A percentile compares a stretch with the other conserved stretches of the same genome.
phyloP scores from a whole-genome alignment of 1,140 invertebrate species.

The Latrodectus geometricus region DNA sequence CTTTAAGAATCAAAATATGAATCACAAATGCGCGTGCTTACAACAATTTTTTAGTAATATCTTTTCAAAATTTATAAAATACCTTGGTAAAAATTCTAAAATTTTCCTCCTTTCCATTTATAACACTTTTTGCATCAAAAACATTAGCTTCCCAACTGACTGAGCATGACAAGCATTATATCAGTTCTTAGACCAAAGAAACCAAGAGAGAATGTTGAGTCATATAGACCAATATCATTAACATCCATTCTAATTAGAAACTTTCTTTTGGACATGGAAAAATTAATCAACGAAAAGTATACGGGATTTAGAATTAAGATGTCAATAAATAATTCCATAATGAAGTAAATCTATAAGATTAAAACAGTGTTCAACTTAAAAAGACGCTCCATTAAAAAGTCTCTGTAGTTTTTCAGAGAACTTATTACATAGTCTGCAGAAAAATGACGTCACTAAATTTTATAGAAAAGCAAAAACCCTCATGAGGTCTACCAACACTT shows the following conservation, averaged over 20 bases:
- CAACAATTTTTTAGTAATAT: background rate
- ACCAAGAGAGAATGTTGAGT: background rate
- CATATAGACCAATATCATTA: conserved; percentile 15
- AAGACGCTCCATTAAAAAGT: too few species aligned
- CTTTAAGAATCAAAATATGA: background rate
- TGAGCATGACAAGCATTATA: background rate
- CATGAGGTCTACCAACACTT: too few species aligned
- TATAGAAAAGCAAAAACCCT: too few species aligned
- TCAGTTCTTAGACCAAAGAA: conserved; percentile 8
- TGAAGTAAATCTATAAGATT: background rate
- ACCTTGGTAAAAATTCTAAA: background rate
- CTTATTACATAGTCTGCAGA: too few species aligned
- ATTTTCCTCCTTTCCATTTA: background rate
- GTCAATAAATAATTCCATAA: background rate
- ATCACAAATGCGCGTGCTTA: too few species aligned
- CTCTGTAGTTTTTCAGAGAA: too few species aligned
- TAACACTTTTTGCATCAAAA: conserved; percentile 3
- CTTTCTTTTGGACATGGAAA: background rate
- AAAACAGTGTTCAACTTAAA: too few species aligned
- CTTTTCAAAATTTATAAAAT: background rate
- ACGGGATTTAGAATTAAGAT: conserved; percentile 5
- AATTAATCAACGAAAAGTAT: background rate
- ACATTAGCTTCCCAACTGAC: background rate
- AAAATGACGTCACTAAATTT: too few species aligned
- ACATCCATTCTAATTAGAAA: background rate